Evolutionary conservation across 2,888 invertebrate species (phyloP), one percentile per base, ranked within the genome.

Genomic region (Cheilosia soror): DNA sequence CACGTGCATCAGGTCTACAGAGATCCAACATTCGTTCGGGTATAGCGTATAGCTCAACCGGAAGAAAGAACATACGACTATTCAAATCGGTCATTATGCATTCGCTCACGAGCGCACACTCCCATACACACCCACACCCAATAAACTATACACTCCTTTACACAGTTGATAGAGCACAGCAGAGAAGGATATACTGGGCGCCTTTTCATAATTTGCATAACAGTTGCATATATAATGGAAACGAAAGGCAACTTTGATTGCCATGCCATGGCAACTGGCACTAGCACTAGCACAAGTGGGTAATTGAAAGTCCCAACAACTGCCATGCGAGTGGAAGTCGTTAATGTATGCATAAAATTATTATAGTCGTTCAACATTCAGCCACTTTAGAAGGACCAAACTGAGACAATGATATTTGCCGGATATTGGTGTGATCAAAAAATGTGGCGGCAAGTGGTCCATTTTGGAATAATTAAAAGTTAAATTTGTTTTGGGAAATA

Each of bases 241-340:
- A 25, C 20, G n/a, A 49, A 25, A 65, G 47, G 65, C 49, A 49
- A 65, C 33, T 33, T 49, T 47, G 65, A 65, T 65, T 49, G 37
- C 31, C 65, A 33, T 44, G 20, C 40, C 15, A 15, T 29, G 20
- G 13, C 42, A 11, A 11, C 37, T 37, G 37, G 40, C 6, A 11
- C 4, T 49, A n/a, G 5, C 47, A 57, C 20, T 37, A 11, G 37
- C 57, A 9, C 33, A 20, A 37, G 33, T 57, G 33, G 37, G 37
- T 57, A 57, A 57, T 57, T 33, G 33, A 33, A 57, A 57, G 15
- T 37, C 37, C 20, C 2, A 33, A 20, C 57, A 11, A 20, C 57
- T 20, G 37, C 37, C 13, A 51, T 37, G 37, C 25, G 15, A 15
- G 6, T 42, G 4, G n/a, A 7, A 62, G 29, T 62, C 31, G 6